These are phyloP conservation scores for Galaxias olidus DNA, from an alignment of 2,797 vertebrate genomes.

Conservation along the genomic window DNA sequence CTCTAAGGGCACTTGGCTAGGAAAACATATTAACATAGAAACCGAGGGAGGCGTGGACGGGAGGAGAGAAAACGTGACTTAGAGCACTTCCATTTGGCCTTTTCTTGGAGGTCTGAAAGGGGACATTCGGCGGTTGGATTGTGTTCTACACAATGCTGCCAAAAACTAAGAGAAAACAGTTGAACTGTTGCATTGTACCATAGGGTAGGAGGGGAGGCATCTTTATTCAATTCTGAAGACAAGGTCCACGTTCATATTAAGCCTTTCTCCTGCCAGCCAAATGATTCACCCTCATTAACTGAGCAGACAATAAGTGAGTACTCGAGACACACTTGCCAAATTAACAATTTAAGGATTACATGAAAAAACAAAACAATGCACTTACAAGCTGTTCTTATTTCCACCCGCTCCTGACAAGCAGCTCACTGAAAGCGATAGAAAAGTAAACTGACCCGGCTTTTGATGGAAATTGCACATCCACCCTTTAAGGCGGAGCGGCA, in stretches of 20 bases:
- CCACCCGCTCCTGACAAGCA: too few relatives aligned
- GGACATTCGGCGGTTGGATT: slow-evolving; percentile 22
- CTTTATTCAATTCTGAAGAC: slow-evolving; percentile 55
- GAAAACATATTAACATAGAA: slow-evolving; percentile 40
- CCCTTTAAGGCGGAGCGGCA: slow-evolving; percentile 15
- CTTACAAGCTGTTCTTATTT: too few relatives aligned
- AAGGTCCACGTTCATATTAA: slow-evolving; percentile 39
- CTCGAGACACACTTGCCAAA: slow-evolving; percentile 38
- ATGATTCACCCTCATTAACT: slow-evolving; percentile 44
- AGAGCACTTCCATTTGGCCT: slow-evolving; percentile 45
- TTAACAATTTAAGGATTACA: too few relatives aligned
- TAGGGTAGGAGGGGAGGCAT: slow-evolving; percentile 29
- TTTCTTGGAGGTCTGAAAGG: slow-evolving; percentile 30
- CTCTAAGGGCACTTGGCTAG: slow-evolving; percentile 37
- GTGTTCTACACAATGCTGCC: slow-evolving; percentile 38
- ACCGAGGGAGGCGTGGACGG: slow-evolving; percentile 23
- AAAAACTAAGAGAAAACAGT: slow-evolving; percentile 38
- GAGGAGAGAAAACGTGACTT: slow-evolving; percentile 32
- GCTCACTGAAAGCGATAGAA: neutral
- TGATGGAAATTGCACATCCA: slow-evolving; percentile 20
- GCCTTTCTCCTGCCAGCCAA: slow-evolving; percentile 35
- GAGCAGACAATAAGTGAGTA: slow-evolving; percentile 8
- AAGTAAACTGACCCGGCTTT: too few relatives aligned
- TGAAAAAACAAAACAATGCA: too few relatives aligned
- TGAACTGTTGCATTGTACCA: slow-evolving; percentile 42